phyloP scores from a whole-genome alignment of 2,888 invertebrate species.

The Apantesis nais region DNA sequence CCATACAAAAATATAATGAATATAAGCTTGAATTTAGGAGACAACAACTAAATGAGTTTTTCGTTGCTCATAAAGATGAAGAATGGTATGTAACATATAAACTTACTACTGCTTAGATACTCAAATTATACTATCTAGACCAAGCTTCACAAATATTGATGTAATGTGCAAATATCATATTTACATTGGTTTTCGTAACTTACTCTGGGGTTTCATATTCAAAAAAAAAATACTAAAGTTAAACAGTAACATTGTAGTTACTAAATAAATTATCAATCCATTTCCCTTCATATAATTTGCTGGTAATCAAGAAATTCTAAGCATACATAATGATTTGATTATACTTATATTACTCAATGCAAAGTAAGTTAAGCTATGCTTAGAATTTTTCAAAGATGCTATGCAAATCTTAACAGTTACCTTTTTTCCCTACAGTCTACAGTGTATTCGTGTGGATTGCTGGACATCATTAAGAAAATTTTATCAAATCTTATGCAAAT shows the following conservation, averaged over 20 bases:
- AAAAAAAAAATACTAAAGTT: neutral
- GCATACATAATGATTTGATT: constrained; percentile 48
- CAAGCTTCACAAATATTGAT: constrained; percentile 23
- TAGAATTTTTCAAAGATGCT: constrained; percentile 76
- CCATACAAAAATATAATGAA: constrained; percentile 98
- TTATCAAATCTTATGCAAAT: constrained; percentile 76
- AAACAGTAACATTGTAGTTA: constrained; percentile 6
- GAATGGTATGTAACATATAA: constrained; percentile 93
- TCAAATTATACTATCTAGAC: constrained; percentile 15
- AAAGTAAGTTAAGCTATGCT: constrained; percentile 57
- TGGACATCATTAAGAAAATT: constrained; percentile 79
- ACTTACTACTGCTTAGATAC: constrained; percentile 7
- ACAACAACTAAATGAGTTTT: constrained; percentile 99
- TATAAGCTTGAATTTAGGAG: constrained; percentile 98
- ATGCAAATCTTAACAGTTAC: constrained; percentile 80
- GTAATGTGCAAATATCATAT: constrained; percentile 23
- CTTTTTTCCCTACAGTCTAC: constrained; percentile 86
- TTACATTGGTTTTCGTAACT: constrained; percentile 23
- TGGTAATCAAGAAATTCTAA: constrained; percentile 78
- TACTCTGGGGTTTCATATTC: constrained; percentile 24
- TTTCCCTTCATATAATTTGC: constrained; percentile 66
- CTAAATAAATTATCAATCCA: constrained; percentile 25
- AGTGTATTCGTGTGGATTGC: constrained; percentile 81
- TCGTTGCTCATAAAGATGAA: constrained; percentile 99
- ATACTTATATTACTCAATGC: constrained; percentile 9